These are phyloP conservation scores for Brachionus koreanus DNA, from an alignment of 1,140 invertebrate genomes.

Conservation along the genomic window DNA sequence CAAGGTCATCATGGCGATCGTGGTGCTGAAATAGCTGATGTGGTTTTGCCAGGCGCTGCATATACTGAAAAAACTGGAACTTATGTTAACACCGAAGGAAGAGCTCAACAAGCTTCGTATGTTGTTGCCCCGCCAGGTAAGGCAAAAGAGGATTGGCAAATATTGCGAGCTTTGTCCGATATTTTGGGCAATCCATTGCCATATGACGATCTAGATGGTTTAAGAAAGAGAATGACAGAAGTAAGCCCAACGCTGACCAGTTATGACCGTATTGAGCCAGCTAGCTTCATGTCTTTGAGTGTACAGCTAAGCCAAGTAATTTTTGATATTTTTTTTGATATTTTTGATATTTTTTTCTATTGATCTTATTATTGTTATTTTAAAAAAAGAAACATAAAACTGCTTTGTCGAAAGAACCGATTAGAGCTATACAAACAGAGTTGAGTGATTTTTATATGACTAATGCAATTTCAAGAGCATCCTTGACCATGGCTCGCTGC, in stretches of 20 bases:
- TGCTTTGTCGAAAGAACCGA: background rate
- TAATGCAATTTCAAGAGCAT: conserved; percentile 88
- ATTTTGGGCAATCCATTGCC: conserved; percentile 72
- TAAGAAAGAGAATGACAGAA: conserved; percentile 75
- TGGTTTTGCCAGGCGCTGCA: conserved; percentile 86
- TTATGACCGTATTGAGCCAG: conserved; percentile 76
- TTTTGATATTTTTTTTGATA: background rate
- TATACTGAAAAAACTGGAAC: conserved; percentile 96
- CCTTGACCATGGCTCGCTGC: conserved; percentile 97
- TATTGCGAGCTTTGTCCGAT: conserved; percentile 80
- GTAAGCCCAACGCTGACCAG: conserved; percentile 81
- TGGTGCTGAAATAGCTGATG: conserved; percentile 86
- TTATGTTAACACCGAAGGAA: conserved; percentile 94
- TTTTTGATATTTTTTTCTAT: background rate
- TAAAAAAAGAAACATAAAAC: conserved; percentile 11
- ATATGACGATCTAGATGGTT: conserved; percentile 80
- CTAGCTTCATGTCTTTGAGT: conserved; percentile 64
- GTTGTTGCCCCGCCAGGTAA: conserved; percentile 89
- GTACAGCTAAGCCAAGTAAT: conserved; percentile 11
- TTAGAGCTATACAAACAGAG: conserved; percentile 47
- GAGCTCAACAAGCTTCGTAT: conserved; percentile 83
- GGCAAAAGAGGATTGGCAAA: conserved; percentile 96
- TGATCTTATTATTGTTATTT: background rate
- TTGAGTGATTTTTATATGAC: conserved; percentile 98
- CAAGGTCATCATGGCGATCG: conserved; percentile 84